Evolutionary conservation across 2,113 vertebrate species (phyloP).

Genomic region (Australoheros scitulus): DNA sequence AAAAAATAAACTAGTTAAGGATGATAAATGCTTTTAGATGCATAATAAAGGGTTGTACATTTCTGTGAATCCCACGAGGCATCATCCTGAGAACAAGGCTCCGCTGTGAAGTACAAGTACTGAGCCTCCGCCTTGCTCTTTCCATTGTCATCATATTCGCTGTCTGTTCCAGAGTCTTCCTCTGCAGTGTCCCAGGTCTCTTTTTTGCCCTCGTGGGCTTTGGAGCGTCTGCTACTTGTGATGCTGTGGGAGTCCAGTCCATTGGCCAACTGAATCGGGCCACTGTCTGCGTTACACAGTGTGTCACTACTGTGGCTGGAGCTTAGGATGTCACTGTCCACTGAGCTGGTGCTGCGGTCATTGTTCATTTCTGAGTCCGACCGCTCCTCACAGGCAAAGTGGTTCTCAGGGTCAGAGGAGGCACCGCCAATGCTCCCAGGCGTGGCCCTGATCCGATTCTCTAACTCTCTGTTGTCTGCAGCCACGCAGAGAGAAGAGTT

Average conservation of each 20-base stretch:
- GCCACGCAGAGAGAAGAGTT: constrained; percentile 86
- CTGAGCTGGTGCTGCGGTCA: constrained; percentile 96
- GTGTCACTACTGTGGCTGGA: constrained; percentile 99
- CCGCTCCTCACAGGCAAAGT: constrained; percentile 90
- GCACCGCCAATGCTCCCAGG: constrained; percentile 35
- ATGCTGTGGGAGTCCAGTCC: constrained; percentile 97
- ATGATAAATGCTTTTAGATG: neutral
- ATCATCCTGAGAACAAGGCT: constrained; percentile 86
- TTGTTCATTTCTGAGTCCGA: constrained; percentile 98
- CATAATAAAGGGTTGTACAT: constrained; percentile 81
- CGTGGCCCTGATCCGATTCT: constrained; percentile 84
- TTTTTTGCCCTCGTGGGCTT: constrained; percentile 96
- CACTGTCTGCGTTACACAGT: constrained; percentile 92
- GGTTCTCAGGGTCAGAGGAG: constrained; percentile 87
- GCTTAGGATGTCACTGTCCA: constrained; percentile 99
- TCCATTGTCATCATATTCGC: constrained; percentile 97
- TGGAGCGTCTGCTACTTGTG: constrained; percentile 96
- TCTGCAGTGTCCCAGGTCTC: constrained; percentile 98
- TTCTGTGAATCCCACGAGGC: constrained; percentile 86
- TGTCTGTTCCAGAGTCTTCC: constrained; percentile 97
- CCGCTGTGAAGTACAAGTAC: constrained; percentile 92
- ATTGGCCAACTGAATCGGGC: constrained; percentile 90
- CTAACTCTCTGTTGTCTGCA: constrained; percentile 88
- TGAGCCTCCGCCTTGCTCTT: constrained; percentile 89
- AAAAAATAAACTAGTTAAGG: neutral